Base-by-base conservation (phyloP, 2,797 vertebrate genomes). In the Hydrolagus colliei region DNA sequence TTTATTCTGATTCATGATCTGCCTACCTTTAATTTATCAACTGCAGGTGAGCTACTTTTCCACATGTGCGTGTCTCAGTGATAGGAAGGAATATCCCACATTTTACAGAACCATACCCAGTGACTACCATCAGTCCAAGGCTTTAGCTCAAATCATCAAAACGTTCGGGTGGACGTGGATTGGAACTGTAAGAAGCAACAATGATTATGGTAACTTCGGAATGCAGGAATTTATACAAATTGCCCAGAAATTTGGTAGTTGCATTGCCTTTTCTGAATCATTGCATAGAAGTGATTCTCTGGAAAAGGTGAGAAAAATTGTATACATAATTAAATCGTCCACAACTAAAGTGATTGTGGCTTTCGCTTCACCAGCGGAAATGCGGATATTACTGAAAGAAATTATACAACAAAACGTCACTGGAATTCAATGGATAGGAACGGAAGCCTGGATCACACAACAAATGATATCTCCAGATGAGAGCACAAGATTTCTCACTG, bases 401-500 rank as follows among this genome's bases (percentile, higher is more conserved):
- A 32, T 86, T 20, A 27, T 86, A 7, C 68, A 3, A 16, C 73
- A 86, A 22, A 86, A 86, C 1, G 27, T 86, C 68, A 86, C 85
- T 9, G 85, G 71, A 3, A 59, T 72, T 13, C 41, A 72, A 11
- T 86, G 85, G 85, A 71, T 86, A 13, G 85, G 85, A 71, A 85
- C 35, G 4, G 72, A 71, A 41, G 82, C 72, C 2, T 85, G 82
- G 82, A 63, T 85, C 2, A 85, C 65, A 0, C 18, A 77, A 4
- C 91, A 92, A 27, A 91, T 94, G 9, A 91, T 93, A n/a, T n/a
- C n/a, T 73, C 92, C 92, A 18, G 72, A 86, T 1, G 86, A 87
- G 1, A 93, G 92, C 86, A 94, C 92, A 1, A 92, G 89, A 12
- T 92, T 95, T 71, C 90, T 94, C 2, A 91, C 93, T 86, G 94